Percentiles rank a stretch among this genome's conserved stretches.
Evolutionary conservation across 2,888 invertebrate genomes (phyloP).

Genomic region (Prosopocoilus inquinatus): DNA sequence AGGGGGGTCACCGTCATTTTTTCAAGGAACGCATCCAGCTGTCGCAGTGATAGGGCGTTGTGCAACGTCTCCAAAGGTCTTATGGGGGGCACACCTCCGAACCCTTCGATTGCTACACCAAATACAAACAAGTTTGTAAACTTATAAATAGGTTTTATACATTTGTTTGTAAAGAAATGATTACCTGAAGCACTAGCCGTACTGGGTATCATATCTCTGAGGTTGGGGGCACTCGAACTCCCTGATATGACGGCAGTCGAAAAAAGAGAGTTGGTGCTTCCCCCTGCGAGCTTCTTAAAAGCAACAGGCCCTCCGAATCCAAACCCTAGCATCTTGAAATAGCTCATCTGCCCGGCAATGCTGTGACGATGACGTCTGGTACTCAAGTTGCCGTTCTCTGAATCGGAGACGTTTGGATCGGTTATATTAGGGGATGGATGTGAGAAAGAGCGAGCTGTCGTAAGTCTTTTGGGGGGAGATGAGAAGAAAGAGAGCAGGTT

Average conservation of each 20-base stretch:
- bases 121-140: not conserved
- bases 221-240: conserved; percentile 87
- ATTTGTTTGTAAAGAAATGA: conserved; percentile 34
- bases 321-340: conserved; percentile 87
- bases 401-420: conserved; percentile 44
- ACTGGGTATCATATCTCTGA: conserved; percentile 82
- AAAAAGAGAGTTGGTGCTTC: conserved; percentile 82
- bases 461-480: conserved; percentile 27
- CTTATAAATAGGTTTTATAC: not conserved
- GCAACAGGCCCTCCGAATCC: conserved; percentile 59
- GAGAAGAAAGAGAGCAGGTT: conserved; percentile 45
- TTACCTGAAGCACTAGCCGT: conserved; percentile 74
- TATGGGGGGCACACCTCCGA: conserved; percentile 92
- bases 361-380: conserved; percentile 89
- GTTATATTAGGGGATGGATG: conserved; percentile 38
- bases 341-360: conserved; percentile 93
- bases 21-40: conserved; percentile 87
- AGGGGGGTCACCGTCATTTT: conserved; percentile 76
- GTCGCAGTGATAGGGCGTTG: conserved; percentile 90
- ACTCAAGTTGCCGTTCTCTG: conserved; percentile 44
- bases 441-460: conserved; percentile 38
- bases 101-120: conserved; percentile 63
- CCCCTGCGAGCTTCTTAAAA: conserved; percentile 62
- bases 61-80: conserved; percentile 96
- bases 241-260: conserved; percentile 96